Base-by-base conservation (phyloP, 2,113 vertebrate species). In the Calypte anna region DNA sequence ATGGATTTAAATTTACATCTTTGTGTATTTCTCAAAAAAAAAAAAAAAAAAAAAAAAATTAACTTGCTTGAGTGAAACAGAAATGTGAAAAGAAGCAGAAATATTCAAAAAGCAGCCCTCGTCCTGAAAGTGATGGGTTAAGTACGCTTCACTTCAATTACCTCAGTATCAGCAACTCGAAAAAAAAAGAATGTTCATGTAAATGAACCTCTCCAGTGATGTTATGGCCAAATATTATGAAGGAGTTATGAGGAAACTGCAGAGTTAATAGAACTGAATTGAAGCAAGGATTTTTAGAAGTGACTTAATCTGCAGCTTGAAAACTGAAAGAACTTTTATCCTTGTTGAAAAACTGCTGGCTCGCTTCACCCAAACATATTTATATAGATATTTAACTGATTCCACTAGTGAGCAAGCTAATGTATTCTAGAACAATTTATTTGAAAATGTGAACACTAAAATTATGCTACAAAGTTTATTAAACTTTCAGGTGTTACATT, bases 401-500 rank as follows among this genome's bases (percentile, higher is more conserved):
- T 96, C 92, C 88, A 86, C 88, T 50, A 77, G 91, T 72, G 96
- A 96, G 82, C 80, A 93, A 96, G 95, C 50, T 94, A 96, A 96
- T 94, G 94, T 91, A 72, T 97, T 96, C 94, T 61, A 82, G 69
- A 97, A 96, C 94, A 91, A 86, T 79, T 92, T 97, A 97, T 95
- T 96, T 97, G 72, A 95, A 97, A 97, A 96, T 94, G 92, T 63
- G 88, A 97, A 97, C 97, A 95, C 93, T 96, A 94, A 97, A 98
- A 97, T 98, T 98, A 94, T 97, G 97, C 97, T 97, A 63, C 95
- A 97, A 98, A 98, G 97, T 98, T 98, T 98, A 97, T 97, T 96
- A 98, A 98, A 98, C 97, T 98, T 98, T 98, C 91, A 90, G 96
- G 96, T 98, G 97, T 97, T 98, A 97, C 97, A 98, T 97, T 98